phyloP scores from a whole-genome alignment of 1,140 invertebrate species.

The Nephotettix cincticeps region DNA sequence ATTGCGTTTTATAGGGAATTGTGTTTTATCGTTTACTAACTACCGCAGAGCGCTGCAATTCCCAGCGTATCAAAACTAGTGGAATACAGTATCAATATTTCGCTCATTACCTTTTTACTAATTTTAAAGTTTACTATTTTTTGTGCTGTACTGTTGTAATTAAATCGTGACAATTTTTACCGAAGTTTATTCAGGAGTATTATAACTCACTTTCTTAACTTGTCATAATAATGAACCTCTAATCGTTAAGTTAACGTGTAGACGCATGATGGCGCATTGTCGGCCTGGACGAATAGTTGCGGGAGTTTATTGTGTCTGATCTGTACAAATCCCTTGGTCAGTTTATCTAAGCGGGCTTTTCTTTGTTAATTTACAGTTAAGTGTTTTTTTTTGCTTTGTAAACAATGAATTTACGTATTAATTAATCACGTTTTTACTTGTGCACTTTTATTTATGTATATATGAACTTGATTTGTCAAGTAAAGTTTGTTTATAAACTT shows the following conservation, averaged over 20 bases:
- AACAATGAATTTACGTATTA: conserved; percentile 1
- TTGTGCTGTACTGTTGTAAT: not conserved
- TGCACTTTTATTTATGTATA: conserved; percentile 23
- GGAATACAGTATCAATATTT: too few relatives aligned
- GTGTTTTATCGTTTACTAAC: too few relatives aligned
- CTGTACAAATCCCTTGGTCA: conserved; percentile 19
- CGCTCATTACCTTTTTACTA: too few relatives aligned
- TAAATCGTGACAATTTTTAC: not conserved
- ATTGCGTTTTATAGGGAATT: not conserved
- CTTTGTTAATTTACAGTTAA: conserved; percentile 11
- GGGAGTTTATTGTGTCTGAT: not conserved
- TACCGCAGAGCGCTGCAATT: too few relatives aligned
- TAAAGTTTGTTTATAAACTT: conserved; percentile 24
- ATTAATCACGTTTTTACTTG: conserved; percentile 11
- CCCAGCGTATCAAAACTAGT: too few relatives aligned
- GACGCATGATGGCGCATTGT: too few relatives aligned
- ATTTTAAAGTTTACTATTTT: too few relatives aligned
- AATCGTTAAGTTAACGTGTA: too few relatives aligned
- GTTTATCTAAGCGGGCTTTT: conserved; percentile 9
- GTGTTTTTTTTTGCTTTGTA: conserved; percentile 5
- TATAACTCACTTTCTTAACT: too few relatives aligned
- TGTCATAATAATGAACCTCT: too few relatives aligned
- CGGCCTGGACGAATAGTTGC: conserved; percentile 11
- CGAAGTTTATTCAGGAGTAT: too few relatives aligned
- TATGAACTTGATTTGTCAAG: conserved; percentile 17